Base-by-base conservation (phyloP, 2,113 vertebrate genomes). In the Columba janthina region DNA sequence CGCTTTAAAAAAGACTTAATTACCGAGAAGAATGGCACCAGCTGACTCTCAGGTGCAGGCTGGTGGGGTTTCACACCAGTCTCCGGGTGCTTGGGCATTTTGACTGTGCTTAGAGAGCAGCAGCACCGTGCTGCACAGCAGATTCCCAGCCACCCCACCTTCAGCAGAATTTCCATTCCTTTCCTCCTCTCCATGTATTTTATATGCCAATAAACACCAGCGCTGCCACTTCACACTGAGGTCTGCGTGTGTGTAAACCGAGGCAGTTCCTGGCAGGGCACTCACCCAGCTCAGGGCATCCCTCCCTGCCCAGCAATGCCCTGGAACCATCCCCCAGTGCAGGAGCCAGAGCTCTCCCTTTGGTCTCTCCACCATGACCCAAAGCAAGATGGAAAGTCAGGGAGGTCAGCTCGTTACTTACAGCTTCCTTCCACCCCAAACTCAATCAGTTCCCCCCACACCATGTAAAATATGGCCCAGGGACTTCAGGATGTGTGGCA, bases 321-420 rank as follows among this genome's bases (percentile, higher is more conserved):
- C 36, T 1, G 1, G 8, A 46, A 40, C 1, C 1, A 34, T 36
- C 11, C 10, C 24, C 0, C 2, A 24, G 4, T 36, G 9, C 54
- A 73, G 54, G 22, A 74, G 17, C 32, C 3, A 5, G 12, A 61
- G 29, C 1, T 2, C 3, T 67, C 19, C 15, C 53, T 25, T 54
- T n/a, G 29, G 31, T 20, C 10, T 66, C 65, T 77, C 32, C 26
- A 38, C 18, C 54, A 38, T 26, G 22, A 74, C 48, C 18, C 77
- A 87, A 51, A 34, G 32, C 50, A 60, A 36, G 18, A 19, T 28
- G 34, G 22, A 82, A 85, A 78, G 34, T 6, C 3, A 7, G 12
- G 7, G 40, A 81, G 60, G 14, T 31, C 3, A 3, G 26, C 18
- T 81, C 19, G 31, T 11, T 51, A 28, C 34, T 11, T 51, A 31